phyloP scores from a whole-genome alignment of 2,797 vertebrate species.

The Pelodytes ibericus region DNA sequence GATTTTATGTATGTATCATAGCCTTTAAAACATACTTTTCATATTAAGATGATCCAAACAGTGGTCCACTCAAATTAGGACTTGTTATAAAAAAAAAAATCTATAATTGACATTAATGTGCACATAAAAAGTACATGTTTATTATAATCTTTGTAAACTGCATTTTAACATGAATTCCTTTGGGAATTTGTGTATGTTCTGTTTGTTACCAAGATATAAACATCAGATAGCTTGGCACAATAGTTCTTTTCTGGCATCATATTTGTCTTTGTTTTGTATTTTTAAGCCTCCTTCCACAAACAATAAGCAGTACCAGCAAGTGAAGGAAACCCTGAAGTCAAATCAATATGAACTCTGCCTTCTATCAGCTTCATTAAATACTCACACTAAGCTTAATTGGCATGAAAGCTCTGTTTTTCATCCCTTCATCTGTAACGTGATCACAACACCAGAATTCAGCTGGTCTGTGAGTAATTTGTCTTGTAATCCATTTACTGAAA shows the following conservation, averaged over 20 bases:
- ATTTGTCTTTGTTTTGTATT: background rate
- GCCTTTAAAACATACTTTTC: no score
- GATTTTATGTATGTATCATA: no score
- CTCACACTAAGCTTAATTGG: slow-evolving; percentile 7
- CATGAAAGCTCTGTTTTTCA: slow-evolving; percentile 7
- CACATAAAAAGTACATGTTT: no score
- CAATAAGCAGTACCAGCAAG: background rate
- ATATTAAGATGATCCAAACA: no score
- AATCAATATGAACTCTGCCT: slow-evolving; percentile 9
- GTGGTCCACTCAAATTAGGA: no score
- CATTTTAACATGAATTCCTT: no score
- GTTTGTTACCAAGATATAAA: no score
- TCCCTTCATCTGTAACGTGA: background rate
- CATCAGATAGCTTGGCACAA: no score
- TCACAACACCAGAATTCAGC: background rate
- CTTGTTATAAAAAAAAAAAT: no score
- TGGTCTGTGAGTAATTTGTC: slow-evolving; percentile 1
- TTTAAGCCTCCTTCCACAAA: background rate
- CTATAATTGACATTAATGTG: no score
- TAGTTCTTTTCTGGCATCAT: background rate
- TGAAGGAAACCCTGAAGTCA: background rate
- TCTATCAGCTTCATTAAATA: slow-evolving; percentile 10
- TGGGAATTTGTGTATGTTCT: no score
- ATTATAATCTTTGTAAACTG: no score
- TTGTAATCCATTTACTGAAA: slow-evolving; percentile 17